Evolutionary conservation across 2,113 vertebrate species (phyloP), one percentile per base, ranked within the genome.

Genomic region (Nanorana parkeri): DNA sequence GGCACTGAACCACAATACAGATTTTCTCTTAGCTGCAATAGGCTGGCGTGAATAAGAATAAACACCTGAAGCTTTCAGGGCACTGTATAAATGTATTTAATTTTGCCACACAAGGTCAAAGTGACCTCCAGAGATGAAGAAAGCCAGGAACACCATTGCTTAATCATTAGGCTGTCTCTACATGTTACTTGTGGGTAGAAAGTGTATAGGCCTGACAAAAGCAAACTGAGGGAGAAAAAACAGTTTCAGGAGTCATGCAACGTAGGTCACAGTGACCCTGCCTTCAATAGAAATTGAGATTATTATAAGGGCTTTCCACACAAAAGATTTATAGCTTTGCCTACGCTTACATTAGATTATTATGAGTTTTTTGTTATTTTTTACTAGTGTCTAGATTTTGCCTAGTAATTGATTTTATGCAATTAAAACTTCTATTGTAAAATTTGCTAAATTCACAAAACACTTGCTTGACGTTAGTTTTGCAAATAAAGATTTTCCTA

Each of bases 121-220:
- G 55, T 92, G 92, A 94, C 93, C 92, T 92, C 90, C 88, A 41
- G 4, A 82, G 56, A 80, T 87, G 86, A 87, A 88, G 87, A 86
- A 83, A 91, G 88, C 88, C 91, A 93, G 92, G 86, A 89, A 90
- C 89, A 92, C 90, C 91, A 89, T 90, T 89, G 91, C 90, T 92
- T 94, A 93, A 93, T 93, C 91, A 94, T 91, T 60, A 55, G 52
- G 80, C 36, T 56, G 47, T 90, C 85, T 88, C 91, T 88, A 85
- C 84, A 85, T 86, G 83, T 87, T 90, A 83, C 86, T 90, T 78
- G 88, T 90, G 69, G 84, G 87, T 47, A 36, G 60, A 92, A 87
- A 90, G 92, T 86, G 87, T 89, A 89, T 88, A 85, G 88, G 91
- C 85, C 84, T 89, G 87, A 90, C 0, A 0, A 86, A 92, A 88